Conservation (phyloP, 1,140 invertebrate species). For the Diprion similis region DNA sequence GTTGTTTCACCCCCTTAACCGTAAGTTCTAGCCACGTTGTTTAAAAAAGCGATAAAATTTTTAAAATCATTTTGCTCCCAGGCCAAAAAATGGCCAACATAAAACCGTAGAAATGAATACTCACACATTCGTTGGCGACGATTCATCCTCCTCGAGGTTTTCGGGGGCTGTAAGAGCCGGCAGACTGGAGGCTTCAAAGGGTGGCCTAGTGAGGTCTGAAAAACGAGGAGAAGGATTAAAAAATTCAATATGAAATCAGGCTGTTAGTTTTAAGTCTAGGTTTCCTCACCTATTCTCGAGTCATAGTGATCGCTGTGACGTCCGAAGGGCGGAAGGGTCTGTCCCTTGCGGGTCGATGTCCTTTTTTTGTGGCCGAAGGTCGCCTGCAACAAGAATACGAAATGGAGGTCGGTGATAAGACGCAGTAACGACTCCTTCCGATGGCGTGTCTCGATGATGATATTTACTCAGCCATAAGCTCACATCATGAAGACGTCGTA, state of each 20-base stretch:
- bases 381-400: slow-evolving; percentile 30
- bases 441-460: slow-evolving; percentile 2
- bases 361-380: slow-evolving; percentile 32
- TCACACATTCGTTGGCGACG: slow-evolving; percentile 30
- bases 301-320: slow-evolving; percentile 48
- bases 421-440: not conserved
- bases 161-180: slow-evolving; percentile 35
- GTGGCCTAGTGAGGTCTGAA: slow-evolving; percentile 47
- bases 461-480: not conserved
- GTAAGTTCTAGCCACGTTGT: no score
- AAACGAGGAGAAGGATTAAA: not conserved
- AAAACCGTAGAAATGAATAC: slow-evolving; percentile 15
- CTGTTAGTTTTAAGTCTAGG: not conserved
- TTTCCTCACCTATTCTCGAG: slow-evolving; percentile 42
- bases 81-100: not conserved
- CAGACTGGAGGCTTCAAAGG: slow-evolving; percentile 46
- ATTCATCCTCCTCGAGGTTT: slow-evolving; percentile 34
- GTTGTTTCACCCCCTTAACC: no score
- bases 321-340: slow-evolving; percentile 31
- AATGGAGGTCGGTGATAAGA: not conserved
- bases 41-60: not conserved
- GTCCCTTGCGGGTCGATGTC: slow-evolving; percentile 19
- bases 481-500: no score
- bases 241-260: not conserved
- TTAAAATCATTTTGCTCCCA: not conserved